Conservation (phyloP, 2,113 vertebrate species). For the Myrmecophaga tridactyla region DNA sequence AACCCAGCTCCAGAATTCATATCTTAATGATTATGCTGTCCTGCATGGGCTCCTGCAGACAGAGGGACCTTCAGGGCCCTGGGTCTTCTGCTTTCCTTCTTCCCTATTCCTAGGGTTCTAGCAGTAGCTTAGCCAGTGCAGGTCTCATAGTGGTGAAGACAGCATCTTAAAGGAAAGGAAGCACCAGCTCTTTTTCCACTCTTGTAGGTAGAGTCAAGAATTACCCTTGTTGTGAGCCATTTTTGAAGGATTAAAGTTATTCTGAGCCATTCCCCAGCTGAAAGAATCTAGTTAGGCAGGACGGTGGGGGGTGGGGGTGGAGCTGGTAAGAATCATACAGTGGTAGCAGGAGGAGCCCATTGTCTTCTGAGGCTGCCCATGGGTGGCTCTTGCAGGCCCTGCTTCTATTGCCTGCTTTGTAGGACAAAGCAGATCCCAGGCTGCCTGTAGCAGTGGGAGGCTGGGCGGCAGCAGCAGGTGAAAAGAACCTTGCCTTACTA, state of each 20-base stretch:
- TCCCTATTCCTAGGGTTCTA: not conserved
- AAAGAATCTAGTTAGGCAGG: not conserved
- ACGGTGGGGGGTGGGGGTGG: too few relatives aligned
- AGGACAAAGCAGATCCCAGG: not conserved
- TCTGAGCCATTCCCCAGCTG: not conserved
- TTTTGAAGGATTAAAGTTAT: not conserved
- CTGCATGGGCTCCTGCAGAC: not conserved
- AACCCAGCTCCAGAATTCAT: not conserved
- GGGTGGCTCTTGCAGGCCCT: too few relatives aligned
- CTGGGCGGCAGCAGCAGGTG: not conserved
- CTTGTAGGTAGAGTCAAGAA: not conserved
- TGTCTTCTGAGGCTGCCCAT: not conserved
- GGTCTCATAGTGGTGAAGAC: not conserved
- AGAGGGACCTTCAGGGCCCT: not conserved
- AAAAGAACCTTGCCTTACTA: not conserved
- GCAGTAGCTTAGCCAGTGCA: not conserved
- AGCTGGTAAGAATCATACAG: not conserved
- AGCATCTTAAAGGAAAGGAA: not conserved
- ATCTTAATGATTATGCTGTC: not conserved
- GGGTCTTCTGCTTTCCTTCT: not conserved
- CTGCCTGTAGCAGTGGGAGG: not conserved
- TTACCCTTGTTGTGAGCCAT: not conserved
- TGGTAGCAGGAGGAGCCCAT: not conserved
- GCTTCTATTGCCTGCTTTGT: not conserved
- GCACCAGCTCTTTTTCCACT: not conserved